phyloP scores from a whole-genome alignment of 2,113 vertebrate species.

The Catharus bicknelli region DNA sequence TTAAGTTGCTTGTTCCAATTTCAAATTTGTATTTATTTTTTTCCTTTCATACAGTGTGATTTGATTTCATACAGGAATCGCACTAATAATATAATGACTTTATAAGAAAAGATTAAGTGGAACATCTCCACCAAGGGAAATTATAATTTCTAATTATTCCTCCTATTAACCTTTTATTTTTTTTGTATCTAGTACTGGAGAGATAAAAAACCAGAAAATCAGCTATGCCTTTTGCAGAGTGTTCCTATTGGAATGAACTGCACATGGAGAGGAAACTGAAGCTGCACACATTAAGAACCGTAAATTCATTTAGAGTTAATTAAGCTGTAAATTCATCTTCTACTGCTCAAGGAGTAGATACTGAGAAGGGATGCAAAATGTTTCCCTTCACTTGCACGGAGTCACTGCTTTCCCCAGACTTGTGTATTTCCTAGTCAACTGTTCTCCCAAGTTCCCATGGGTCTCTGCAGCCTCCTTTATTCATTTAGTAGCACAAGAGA shows the following conservation, averaged over 20 bases:
- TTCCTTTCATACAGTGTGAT: not conserved
- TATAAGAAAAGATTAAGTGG: not conserved
- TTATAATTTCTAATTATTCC: not conserved
- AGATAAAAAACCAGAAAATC: not conserved
- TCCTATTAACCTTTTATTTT: not conserved
- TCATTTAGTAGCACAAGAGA: not conserved
- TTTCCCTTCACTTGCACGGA: not conserved
- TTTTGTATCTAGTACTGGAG: not conserved
- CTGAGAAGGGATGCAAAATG: not conserved
- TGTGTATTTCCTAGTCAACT: not conserved
- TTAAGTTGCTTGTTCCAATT: conserved; percentile 31
- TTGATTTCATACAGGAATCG: conserved; percentile 25
- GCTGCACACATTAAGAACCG: accelerated
- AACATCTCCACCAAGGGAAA: not conserved
- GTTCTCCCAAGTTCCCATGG: not conserved
- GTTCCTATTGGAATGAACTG: not conserved
- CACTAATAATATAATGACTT: conserved; percentile 21
- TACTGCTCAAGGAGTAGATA: not conserved
- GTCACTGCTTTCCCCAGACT: not conserved
- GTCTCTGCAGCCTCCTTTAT: not conserved
- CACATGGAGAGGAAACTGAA: not conserved
- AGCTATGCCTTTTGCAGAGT: not conserved
- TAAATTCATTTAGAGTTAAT: not conserved
- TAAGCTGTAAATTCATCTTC: not conserved
- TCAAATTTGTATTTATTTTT: conserved; percentile 39